A percentile compares a stretch with the other conserved stretches of the same genome.
Conservation (phyloP, 2,113 vertebrate genomes). For the Mellivora capensis region DNA sequence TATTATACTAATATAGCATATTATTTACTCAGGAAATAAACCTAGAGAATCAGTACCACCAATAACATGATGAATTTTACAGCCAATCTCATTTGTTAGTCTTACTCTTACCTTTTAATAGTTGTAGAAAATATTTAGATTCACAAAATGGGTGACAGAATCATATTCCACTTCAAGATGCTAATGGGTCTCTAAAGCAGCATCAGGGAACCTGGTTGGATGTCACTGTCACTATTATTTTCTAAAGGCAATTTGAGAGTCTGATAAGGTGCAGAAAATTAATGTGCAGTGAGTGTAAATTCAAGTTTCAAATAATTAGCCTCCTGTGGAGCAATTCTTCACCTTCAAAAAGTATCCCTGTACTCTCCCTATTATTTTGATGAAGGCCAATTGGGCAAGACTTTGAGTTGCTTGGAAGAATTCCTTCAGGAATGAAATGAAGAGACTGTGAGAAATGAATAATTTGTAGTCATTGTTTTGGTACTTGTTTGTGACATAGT, state of each 20-base stretch:
- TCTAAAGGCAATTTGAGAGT: neutral
- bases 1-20: neutral
- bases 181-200: neutral
- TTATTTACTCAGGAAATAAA: conserved; percentile 19
- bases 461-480: neutral
- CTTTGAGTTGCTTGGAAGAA: conserved; percentile 3
- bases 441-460: neutral
- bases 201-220: neutral
- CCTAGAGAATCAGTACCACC: neutral
- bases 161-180: neutral
- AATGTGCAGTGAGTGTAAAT: neutral
- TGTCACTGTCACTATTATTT: neutral
- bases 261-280: neutral
- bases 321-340: conserved; percentile 9
- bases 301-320: conserved; percentile 49
- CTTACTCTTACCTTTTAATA: neutral
- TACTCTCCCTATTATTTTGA: neutral
- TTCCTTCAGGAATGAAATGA: neutral
- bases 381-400: neutral
- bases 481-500: neutral
- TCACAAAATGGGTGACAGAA: neutral
- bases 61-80: neutral
- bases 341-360: neutral
- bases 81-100: neutral
- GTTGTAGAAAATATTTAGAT: neutral